phyloP scores from a whole-genome alignment of 2,113 vertebrate species.

The Chamaea fasciata region DNA sequence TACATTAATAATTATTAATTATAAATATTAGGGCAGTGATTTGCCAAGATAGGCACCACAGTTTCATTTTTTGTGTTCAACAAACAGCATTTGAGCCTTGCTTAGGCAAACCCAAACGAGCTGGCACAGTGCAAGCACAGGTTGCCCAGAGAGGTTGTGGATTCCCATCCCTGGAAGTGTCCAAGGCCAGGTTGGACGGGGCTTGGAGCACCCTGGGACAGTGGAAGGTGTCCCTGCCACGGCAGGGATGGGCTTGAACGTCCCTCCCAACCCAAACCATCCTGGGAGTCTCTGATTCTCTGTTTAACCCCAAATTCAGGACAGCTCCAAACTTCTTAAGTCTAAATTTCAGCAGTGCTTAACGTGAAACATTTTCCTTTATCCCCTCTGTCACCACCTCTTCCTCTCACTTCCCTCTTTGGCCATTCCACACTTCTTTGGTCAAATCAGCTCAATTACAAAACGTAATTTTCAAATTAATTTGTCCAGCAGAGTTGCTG shows the following conservation, averaged over 20 bases:
- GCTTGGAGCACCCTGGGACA: neutral
- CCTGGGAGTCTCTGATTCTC: neutral
- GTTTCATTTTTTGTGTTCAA: neutral
- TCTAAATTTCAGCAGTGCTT: neutral
- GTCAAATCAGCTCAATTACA: conserved; percentile 6
- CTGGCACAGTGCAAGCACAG: neutral
- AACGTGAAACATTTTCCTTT: neutral
- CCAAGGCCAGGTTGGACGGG: fast-evolving
- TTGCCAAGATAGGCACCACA: neutral
- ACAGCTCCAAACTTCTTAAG: neutral
- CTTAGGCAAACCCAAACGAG: neutral
- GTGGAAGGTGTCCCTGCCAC: neutral
- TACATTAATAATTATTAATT: too few species aligned
- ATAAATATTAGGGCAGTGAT: neutral
- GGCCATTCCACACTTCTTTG: neutral
- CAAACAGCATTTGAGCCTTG: neutral
- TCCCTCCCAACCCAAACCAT: neutral
- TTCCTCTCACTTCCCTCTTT: neutral
- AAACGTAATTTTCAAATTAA: neutral
- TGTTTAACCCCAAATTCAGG: neutral
- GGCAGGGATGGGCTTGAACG: neutral
- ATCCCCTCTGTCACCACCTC: neutral
- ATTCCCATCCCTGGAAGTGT: neutral
- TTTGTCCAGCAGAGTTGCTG: neutral
- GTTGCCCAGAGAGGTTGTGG: neutral